Base-by-base conservation (phyloP, 2,797 vertebrate genomes). In the Ambastaia sidthimunki region DNA sequence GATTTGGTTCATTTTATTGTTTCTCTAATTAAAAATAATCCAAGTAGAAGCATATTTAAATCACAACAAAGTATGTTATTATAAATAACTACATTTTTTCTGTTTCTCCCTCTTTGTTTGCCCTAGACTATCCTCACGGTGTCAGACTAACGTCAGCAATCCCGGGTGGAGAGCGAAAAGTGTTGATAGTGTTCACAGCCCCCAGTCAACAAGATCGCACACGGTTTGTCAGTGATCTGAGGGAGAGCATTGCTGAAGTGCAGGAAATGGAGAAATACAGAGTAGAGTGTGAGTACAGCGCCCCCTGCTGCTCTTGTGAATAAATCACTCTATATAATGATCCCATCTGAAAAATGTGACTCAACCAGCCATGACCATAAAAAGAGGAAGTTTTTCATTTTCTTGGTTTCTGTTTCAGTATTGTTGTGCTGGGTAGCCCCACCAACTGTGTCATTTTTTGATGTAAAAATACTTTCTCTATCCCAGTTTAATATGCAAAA, bases 221-320 rank as follows among this genome's bases (percentile, higher is more conserved):
- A 0, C 95, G 96, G 54, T 98, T 98, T 82, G 95, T 96, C 84
- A 96, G 93, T 0, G 97, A 98, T 92, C 93, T 98, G 34, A 91
- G 96, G 0, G 97, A 98, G 85, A 97, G 96, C 81, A 94, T 97
- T 37, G 95, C 97, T 0, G 97, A 98, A 89, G 96, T 98, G 74
- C 95, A 96, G 90, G 97, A 98, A 88, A 98, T 98, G 97, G 97
- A 97, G 92, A 98, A 97, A 85, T 97, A 97, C 91, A 86, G 96
- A 0, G 95, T 98, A 85, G 97, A 98, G 89, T 95, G 96, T 98
- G 85, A 96, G 96, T 94, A 80, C 16, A 85, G 75, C 41, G 0
- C 84, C 81, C 75, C 68, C 82, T 85, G 31, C 28, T 81, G 72
- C 47, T 41, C 52, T 31, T 12, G 57, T 21, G 19, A 50, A 55